Evolutionary conservation across 37 sponge, comb jelly and placozoan genomes (phyloP).

Genomic region (Agelas oroides): DNA sequence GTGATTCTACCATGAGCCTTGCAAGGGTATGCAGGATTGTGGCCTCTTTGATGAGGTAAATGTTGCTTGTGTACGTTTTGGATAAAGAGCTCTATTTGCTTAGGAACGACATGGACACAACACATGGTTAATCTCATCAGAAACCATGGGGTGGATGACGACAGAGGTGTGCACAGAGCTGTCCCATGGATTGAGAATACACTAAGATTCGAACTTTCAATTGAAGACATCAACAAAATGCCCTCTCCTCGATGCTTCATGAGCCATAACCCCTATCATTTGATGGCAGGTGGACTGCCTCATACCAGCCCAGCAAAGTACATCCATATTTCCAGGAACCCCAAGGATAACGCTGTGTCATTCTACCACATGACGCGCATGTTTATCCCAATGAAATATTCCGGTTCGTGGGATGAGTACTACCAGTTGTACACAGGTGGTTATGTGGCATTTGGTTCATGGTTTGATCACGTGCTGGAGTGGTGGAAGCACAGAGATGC

Average conservation of each 20-base stretch:
- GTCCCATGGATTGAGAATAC: neutral
- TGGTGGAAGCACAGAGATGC: constrained; percentile 48
- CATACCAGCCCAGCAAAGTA: constrained; percentile 47
- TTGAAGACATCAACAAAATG: too few relatives aligned
- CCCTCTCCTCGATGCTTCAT: constrained; percentile 59
- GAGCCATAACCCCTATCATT: constrained; percentile 43
- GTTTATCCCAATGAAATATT: too few relatives aligned
- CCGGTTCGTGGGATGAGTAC: neutral
- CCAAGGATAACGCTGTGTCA: constrained; percentile 67
- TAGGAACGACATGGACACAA: neutral
- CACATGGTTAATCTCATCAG: neutral
- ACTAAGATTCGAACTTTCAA: too few relatives aligned
- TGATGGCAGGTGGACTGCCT: constrained; percentile 36
- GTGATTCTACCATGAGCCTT: too few relatives aligned
- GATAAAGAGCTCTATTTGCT: neutral
- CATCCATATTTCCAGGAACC: constrained; percentile 57
- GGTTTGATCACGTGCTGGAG: constrained; percentile 51
- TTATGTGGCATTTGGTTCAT: constrained; percentile 34
- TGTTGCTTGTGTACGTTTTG: too few relatives aligned
- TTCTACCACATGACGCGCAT: constrained; percentile 36
- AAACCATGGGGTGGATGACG: neutral
- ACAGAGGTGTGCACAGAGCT: neutral
- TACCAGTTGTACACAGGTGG: neutral
- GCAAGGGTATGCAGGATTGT: too few relatives aligned
- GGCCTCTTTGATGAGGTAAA: too few relatives aligned